Evolutionary conservation across 2,113 vertebrate species (phyloP), one percentile per base, ranked within the genome.

Genomic region (Gorsachius goisagi): DNA sequence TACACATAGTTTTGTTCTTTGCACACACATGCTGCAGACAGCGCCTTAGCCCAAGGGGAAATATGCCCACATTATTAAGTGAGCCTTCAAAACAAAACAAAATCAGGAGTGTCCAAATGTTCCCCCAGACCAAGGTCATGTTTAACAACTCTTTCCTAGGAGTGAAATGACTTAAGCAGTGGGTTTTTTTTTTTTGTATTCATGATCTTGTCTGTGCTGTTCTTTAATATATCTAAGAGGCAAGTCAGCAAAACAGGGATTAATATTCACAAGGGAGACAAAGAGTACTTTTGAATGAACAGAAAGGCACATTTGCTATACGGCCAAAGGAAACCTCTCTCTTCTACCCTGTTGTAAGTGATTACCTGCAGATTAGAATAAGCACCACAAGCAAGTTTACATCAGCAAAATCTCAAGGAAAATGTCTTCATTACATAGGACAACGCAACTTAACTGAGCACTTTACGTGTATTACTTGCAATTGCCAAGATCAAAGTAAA

Each of bases 1-100:
- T 32, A 49, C 15, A 53, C 6, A 41, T 5, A 59, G 26, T 13
- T 37, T 35, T 11, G 14, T 39, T 35, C n/a, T 89, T 55, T n/a
- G 26, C 6, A 44, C 21, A 66, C 15, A 59, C 4, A 30, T 5
- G 33, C 10, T 75, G 67, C 0, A 5, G 44, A 56, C 33, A 92
- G 35, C 0, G 0, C 17, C 12, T 39, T 14, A 45, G 30, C 23
- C 30, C 58, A 72, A 39, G 12, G 11, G 35, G 56, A 87, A 67
- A 20, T 0, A 19, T 12, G 15, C 9, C 52, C 45, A 58, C n/a
- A 5, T 20, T 23, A 55, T 5, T 26, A 63, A 2, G 5, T 21
- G 9, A 60, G 19, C 13, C 19, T 12, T 1, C 21, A 22, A 68
- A 88, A 17, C 9, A 60, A 28, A 88, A 60, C 30, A 23, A 41